Evolutionary conservation across 1,140 invertebrate species (phyloP), one percentile per base, ranked within the genome.

Genomic region (Nephila pilipes): DNA sequence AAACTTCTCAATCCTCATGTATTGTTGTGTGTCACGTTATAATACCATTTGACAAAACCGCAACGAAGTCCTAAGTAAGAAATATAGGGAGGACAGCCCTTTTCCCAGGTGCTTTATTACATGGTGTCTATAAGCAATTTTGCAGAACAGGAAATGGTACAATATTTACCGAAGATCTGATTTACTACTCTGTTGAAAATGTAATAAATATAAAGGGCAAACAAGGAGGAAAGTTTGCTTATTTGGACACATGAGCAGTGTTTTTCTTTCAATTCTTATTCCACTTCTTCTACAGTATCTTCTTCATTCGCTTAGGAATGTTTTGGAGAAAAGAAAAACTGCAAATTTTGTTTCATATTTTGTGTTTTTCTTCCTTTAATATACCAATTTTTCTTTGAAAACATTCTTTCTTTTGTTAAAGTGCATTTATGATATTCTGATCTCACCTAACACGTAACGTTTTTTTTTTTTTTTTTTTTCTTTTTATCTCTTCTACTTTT

Each of bases 21-120:
- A 92, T 69, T 92, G 60, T 92, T 69, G 80, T 54, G 55, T 75
- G 90, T 92, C 90, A 92, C 80, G 90, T 92, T 92, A 92, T 92
- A 85, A 85, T 83, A 92, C 54, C 90, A 92, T 92, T 92, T 92
- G 90, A 92, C 80, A 92, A 85, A 92, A 92, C 90, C 90, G 25
- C 90, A 92, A 85, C 58, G 25, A 91, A 91, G 89, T 83, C 36
- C n/a, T 1, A 60, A 91, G 69, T 83, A 80, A 80, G 29, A 25
- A 16, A 25, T 57, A 12, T 29, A 79, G 38, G 25, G 22, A 85
- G 54, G 6, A 32, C 14, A 12, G 20, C n/a, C 10, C 60, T 92
- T 69, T 69, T 54, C 81, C 75, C 25, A 55, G 46, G 90, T 92
- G 57, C 36, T 85, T 92, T 92, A 63, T 92, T 92, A 57, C 46